These are phyloP conservation scores for Echinometra lucunter DNA, from an alignment of 53 echinoderm and acorn worm species.

Conservation along the genomic window DNA sequence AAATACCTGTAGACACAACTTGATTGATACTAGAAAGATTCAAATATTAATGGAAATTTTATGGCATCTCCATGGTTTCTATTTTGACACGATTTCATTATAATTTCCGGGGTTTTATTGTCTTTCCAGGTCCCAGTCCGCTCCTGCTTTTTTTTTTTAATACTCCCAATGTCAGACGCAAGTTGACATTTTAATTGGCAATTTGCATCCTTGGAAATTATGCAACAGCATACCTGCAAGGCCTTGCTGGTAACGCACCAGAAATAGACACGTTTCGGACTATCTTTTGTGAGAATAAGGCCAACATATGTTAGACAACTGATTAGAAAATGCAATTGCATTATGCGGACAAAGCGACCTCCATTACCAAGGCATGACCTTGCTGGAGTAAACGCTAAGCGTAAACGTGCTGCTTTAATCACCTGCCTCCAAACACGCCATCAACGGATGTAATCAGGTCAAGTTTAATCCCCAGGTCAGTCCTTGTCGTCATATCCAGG, in stretches of 20 bases:
- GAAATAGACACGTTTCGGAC: not conserved
- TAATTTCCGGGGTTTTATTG: not conserved
- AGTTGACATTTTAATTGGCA: not conserved
- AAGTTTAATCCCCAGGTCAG: slow-evolving; percentile 63
- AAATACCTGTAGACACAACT: not conserved
- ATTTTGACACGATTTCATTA: not conserved
- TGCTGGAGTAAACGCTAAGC: slow-evolving; percentile 24
- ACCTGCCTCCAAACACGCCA: slow-evolving; percentile 24
- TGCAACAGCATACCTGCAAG: not conserved
- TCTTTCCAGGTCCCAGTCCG: not conserved
- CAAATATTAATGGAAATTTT: not conserved
- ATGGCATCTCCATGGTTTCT: not conserved
- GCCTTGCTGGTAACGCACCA: not conserved
- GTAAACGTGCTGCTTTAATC: slow-evolving; percentile 38
- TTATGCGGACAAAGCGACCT: slow-evolving; percentile 45
- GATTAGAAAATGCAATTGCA: slow-evolving; percentile 39
- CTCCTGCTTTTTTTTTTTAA: not conserved
- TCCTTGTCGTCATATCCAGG: slow-evolving; percentile 13
- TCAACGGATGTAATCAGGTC: slow-evolving; percentile 57
- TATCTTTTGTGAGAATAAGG: slow-evolving; percentile 16
- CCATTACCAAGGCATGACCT: slow-evolving; percentile 40
- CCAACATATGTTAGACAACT: slow-evolving; percentile 26
- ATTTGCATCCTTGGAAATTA: not conserved
- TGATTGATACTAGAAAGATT: not conserved
- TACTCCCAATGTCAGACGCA: not conserved